Base-by-base conservation (phyloP, 2,888 invertebrate genomes). In the Chymomyza procnemis region DNA sequence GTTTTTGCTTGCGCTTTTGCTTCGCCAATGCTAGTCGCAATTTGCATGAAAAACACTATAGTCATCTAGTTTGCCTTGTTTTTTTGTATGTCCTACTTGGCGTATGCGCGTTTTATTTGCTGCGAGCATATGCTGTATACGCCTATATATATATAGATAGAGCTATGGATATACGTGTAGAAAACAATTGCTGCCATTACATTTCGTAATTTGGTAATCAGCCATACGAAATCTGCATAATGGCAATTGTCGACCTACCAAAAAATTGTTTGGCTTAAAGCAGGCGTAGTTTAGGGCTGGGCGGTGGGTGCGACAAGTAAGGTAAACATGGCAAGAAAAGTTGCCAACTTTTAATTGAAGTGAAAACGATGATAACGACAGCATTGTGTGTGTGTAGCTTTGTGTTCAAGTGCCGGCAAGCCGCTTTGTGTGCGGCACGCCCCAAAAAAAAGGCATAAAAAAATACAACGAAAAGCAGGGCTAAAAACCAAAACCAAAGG, bases 301-400 rank as follows among this genome's bases (percentile, higher is more conserved):
- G n/a, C n/a, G n/a, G n/a, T n/a, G n/a, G n/a, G n/a, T n/a, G n/a
- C 48, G 72, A 69, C 70, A 79, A 74, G 81, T 84, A 86, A 82
- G 81, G 87, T 85, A 76, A 87, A 80, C 74, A 80, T 75, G 75
- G 80, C 78, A 85, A 80, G 83, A 87, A 88, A 88, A 88, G 85
- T 88, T 88, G 80, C 75, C 74, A 88, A 88, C 85, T 88, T 88
- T 88, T 87, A 88, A 88, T 88, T 88, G 88, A 88, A 88, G 88
- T 85, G 88, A 85, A 88, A 88, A 88, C 88, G 88, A 87, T 82
- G 82, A 82, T 85, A 86, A 84, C 86, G 85, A 87, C 88, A 84
- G 88, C 79, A 85, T 87, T 84, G 85, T 85, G 80, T 22, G 80
- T 22, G 22, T 80, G 78, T 76, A 73, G 58, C 62, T 64, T 12